Conservation (phyloP, 1,140 invertebrate species). For the Stegodyphus mimosarum region DNA sequence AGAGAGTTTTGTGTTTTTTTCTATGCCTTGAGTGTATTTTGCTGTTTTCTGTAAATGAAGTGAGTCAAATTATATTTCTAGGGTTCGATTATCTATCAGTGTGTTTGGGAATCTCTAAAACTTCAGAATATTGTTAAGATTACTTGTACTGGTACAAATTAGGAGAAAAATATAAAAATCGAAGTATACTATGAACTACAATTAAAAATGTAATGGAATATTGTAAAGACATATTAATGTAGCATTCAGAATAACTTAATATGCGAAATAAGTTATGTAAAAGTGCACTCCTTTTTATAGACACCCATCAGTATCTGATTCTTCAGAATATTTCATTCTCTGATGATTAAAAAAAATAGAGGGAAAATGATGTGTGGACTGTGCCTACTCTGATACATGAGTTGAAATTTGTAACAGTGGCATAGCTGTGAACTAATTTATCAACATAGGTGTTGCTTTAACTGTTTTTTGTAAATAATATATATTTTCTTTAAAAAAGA, state of each 20-base stretch:
- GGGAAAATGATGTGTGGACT: not conserved
- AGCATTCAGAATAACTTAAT: too few relatives aligned
- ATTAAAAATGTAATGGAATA: too few relatives aligned
- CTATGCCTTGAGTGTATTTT: conserved; percentile 42
- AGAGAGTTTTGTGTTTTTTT: conserved; percentile 52
- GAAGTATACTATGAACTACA: too few relatives aligned
- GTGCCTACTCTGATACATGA: not conserved
- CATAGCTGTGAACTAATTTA: conserved; percentile 1
- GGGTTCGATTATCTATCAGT: not conserved
- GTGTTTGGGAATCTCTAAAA: not conserved
- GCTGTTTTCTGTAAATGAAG: conserved; percentile 35
- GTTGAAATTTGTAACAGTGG: conserved; percentile 2
- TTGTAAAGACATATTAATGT: too few relatives aligned
- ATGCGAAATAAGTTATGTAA: not conserved
- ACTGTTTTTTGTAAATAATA: conserved; percentile 37
- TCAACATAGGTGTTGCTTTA: conserved; percentile 5
- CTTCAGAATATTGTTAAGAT: not conserved
- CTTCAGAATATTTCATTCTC: too few relatives aligned
- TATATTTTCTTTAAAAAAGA: conserved; percentile 28
- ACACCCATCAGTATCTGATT: too few relatives aligned
- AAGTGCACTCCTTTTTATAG: conserved; percentile 8
- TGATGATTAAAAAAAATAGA: too few relatives aligned
- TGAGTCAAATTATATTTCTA: conserved; percentile 4
- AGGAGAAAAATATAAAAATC: too few relatives aligned
- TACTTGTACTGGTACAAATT: not conserved